Evolutionary conservation across 2,888 invertebrate species (phyloP), one percentile per base, ranked within the genome.

Genomic region (Ryuthela nishihirai): DNA sequence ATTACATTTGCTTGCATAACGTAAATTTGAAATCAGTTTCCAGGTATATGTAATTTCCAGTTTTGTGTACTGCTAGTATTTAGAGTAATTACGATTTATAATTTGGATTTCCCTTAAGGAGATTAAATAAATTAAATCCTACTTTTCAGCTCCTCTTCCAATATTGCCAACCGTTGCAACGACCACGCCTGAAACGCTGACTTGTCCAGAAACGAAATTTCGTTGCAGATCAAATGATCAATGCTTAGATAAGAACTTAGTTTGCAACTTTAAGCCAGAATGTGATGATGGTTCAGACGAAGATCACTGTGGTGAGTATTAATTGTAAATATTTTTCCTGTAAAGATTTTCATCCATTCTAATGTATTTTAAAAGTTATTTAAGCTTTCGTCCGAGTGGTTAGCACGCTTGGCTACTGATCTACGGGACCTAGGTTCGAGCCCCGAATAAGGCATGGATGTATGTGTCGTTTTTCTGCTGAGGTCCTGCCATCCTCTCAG

Each of bases 241-340:
- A 18, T 60, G 60, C 20, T 42, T 60, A 3, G 35, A 43, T 4
- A 36, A 25, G 6, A 10, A n/a, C 4, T 40, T 55, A 23, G 40
- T 59, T 17, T 64, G 64, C 34, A 52, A 64, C 38, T 64, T 62
- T 29, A 26, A 26, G 21, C 7, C 32, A 6, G 49, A 64, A 39
- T 64, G 64, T 34, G 25, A 4, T 1, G 59, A 62, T 43, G 54
- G 59, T 2, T 54, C 52, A 17, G 64, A 64, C 45, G 64, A 64
- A 62, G 10, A 29, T 2, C 43, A 59, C 9, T 64, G 64, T 36
- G 62, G 62, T 60, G 35, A 40, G 40, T n/a, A 38, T 17, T 20
- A 3, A 6, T 17, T 39, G n/a, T n/a, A n/a, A n/a, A n/a, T n/a
- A n/a, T n/a, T n/a, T n/a, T n/a, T n/a, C n/a, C n/a, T n/a, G n/a